Base-by-base conservation (phyloP, 1,140 invertebrate species). In the Aphaenogaster ashmeadi region DNA sequence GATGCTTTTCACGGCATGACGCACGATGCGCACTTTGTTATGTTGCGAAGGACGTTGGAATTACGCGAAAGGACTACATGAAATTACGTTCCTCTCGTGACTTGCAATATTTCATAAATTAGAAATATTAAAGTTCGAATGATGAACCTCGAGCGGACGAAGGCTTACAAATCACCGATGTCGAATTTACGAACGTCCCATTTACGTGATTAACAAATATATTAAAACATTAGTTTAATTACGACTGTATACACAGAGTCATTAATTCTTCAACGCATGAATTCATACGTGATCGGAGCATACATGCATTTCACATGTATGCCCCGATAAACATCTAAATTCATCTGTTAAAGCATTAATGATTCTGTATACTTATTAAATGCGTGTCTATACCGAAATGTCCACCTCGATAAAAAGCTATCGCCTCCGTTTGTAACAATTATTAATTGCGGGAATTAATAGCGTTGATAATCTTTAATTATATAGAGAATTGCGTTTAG, bases 221-320 rank as follows among this genome's bases (percentile, higher is more conserved):
- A 41, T 66, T 66, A 41, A 66, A 66, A 66, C 18, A 67, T 67
- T 44, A 67, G 38, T 67, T 41, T 67, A 67, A 67, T 67, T 67
- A 44, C 38, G n/a, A 66, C 8, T 66, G 18, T 66, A 38, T 0
- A 38, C 18, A 38, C 8, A 66, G 15, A 66, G n/a, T 67, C 18
- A 44, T 44, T 67, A 44, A 67, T 67, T 21, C 18, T 9, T 67
- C n/a, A 41, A 67, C 64, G 36, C 11, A 21, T 11, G 38, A 67
- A 44, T 62, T 62, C 36, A 62, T 15, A 36, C 7, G 9, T 38
- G 21, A 41, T 67, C 4, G 64, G 11, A 44, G n/a, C 8, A 44
- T 21, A 21, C 5, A 4, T 67, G n/a, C n/a, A 44, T 44, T 67
- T 67, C 8, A 3, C n/a, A 21, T 44, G 38, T 66, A 38, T 36